phyloP scores from a whole-genome alignment of 2,113 vertebrate species.

The Tichodroma muraria region DNA sequence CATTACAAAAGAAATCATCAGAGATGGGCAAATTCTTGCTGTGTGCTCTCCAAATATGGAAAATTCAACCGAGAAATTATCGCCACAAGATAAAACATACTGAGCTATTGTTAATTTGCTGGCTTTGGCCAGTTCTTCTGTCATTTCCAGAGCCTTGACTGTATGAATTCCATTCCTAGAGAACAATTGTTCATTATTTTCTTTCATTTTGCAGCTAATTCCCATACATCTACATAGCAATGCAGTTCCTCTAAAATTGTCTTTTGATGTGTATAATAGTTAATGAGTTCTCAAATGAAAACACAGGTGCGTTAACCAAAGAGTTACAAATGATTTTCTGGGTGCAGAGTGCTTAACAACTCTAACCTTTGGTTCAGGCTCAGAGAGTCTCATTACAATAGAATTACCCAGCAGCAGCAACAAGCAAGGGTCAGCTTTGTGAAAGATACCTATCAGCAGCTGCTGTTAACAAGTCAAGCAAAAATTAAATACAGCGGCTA shows the following conservation, averaged over 20 bases:
- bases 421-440: constrained; percentile 12
- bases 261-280: not conserved
- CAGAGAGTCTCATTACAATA: not conserved
- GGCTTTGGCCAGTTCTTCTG: not conserved
- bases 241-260: not conserved
- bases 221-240: not conserved
- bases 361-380: not conserved
- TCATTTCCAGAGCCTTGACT: not conserved
- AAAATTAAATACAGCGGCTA: not conserved
- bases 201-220: constrained; percentile 1
- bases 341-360: not conserved
- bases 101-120: not conserved
- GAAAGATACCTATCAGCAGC: not conserved
- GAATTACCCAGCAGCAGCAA: not conserved
- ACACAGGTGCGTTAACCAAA: not conserved
- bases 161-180: not conserved
- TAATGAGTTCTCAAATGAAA: constrained; percentile 50
- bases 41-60: not conserved
- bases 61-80: not conserved
- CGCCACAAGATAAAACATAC: not conserved
- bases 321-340: not conserved
- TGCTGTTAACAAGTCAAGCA: constrained; percentile 9
- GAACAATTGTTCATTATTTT: not conserved
- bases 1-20: constrained; percentile 23
- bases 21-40: not conserved